Evolutionary conservation across 2,113 vertebrate genomes (phyloP).

Genomic region (Puntigrus tetrazona): DNA sequence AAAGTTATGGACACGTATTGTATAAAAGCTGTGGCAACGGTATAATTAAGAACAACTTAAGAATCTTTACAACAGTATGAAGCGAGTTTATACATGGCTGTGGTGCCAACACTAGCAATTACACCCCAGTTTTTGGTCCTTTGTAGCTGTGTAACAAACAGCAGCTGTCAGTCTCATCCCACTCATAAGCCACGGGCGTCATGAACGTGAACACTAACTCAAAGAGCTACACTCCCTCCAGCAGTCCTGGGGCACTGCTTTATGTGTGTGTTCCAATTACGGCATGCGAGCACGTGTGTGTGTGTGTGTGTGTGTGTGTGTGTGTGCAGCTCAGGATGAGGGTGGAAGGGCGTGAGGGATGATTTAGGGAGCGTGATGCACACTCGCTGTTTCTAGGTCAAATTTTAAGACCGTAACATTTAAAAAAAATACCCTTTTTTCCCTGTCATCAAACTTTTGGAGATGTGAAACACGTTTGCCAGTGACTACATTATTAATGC

Average conservation of each 20-base stretch:
- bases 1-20: neutral
- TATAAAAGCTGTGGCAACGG: neutral
- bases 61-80: too few relatives aligned
- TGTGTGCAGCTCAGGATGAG: conserved; percentile 12
- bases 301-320: too few relatives aligned
- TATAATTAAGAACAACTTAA: neutral
- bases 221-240: conserved; percentile 17
- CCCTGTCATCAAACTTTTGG: neutral
- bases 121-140: conserved; percentile 2
- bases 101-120: conserved; percentile 5
- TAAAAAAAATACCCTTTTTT: neutral
- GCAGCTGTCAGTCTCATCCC: conserved; percentile 32
- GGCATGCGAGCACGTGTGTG: neutral
- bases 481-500: neutral
- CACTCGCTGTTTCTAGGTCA: conserved; percentile 18
- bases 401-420: neutral
- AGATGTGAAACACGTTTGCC: neutral
- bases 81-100: neutral
- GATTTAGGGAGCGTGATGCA: neutral
- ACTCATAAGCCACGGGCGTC: conserved; percentile 1
- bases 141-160: conserved; percentile 30
- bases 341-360: neutral
- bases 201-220: conserved; percentile 24
- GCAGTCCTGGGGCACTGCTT: neutral
- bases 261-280: conserved; percentile 31